phyloP scores from a whole-genome alignment of 2,113 vertebrate species.

The Euleptes europaea region DNA sequence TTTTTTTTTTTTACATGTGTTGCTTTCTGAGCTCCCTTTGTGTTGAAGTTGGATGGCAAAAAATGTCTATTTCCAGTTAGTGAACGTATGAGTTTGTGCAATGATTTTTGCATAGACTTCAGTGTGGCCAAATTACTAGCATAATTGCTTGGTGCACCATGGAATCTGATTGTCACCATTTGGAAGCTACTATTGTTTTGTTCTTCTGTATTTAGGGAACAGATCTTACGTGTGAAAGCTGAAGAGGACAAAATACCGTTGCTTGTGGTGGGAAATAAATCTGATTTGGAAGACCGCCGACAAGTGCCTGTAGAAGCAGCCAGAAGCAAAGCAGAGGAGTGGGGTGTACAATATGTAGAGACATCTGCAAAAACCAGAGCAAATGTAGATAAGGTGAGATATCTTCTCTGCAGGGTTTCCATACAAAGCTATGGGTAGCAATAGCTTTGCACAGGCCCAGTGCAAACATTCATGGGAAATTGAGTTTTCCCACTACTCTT shows the following conservation, averaged over 20 bases:
- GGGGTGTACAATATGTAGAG: constrained; percentile 97
- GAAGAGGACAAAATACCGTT: constrained; percentile 94
- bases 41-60: background rate
- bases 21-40: no score
- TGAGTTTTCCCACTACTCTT: no score
- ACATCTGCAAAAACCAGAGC: constrained; percentile 96
- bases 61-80: background rate
- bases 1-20: no score
- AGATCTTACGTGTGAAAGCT: constrained; percentile 94
- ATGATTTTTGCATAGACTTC: no score
- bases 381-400: constrained; percentile 94
- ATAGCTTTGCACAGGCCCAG: no score
- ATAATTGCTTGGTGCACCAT: background rate
- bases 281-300: constrained; percentile 91
- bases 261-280: constrained; percentile 95
- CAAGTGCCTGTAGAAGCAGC: constrained; percentile 89
- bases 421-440: no score
- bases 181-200: constrained; percentile 33
- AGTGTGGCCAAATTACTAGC: background rate
- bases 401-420: background rate
- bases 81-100: no score
- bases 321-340: constrained; percentile 82
- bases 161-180: background rate
- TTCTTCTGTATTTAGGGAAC: constrained; percentile 79
- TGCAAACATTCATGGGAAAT: no score